Evolutionary conservation across 2,797 vertebrate genomes (phyloP), one percentile per base, ranked within the genome.

Genomic region (Myiotriccus ornatus): DNA sequence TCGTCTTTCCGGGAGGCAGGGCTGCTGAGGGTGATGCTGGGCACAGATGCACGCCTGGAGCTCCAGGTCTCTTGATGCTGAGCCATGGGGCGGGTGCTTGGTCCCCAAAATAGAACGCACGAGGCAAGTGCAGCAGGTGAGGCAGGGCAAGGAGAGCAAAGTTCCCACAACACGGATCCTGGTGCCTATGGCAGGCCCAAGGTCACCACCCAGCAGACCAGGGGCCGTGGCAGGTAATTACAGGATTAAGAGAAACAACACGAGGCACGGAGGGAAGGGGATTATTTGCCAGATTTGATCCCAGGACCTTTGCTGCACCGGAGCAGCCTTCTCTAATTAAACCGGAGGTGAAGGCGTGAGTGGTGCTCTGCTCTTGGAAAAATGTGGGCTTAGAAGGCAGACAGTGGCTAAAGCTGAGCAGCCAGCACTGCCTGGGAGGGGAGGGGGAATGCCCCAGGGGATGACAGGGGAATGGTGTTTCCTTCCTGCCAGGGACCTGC

Each of bases 201-300:
- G 79, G 78, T 93, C 87, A 87, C 64, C 79, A 57, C 46, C 69
- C 56, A 57, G 69, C 56, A 91, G 75, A 35, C n/a, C 0, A 21
- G 4, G 67, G 82, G 73, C 53, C 20, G 34, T 16, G 18, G 64
- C 60, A 79, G 65, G 89, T 91, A 96, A 95, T 93, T 96, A 94
- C 50, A 81, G 89, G 93, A 96, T 94, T 96, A 96, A 79, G 65
- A 84, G 62, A 71, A 95, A 95, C 86, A 95, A 94, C 78, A 84
- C 39, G 0, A 32, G 28, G n/a, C 4, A 8, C 56, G 47, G 41
- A 89, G 82, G 75, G 60, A 89, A 94, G 41, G 13, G 7, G 57
- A 78, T 71, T 88, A 91, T 94, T 94, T 92, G 78, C 57, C 86
- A 95, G 78, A 83, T 92, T 87, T 95, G 92, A 95, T 90, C 90